A percentile compares a stretch with the other conserved stretches of the same genome.
phyloP scores from a whole-genome alignment of 2,113 vertebrate genomes.

The Marmota monax region DNA sequence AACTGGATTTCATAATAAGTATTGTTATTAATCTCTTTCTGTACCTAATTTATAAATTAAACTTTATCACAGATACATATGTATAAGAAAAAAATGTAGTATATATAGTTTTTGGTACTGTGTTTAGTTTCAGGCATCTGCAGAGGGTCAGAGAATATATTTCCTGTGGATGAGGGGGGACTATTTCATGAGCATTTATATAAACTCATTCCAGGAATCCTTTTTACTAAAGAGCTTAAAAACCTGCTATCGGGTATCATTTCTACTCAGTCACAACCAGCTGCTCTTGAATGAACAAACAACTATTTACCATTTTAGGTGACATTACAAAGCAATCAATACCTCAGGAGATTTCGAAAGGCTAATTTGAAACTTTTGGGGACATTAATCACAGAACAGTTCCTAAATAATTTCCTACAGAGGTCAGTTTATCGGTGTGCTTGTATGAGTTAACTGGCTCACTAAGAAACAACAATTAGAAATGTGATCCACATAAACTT shows the following conservation, averaged over 20 bases:
- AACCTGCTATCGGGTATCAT: neutral
- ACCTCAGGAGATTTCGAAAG: constrained; percentile 60
- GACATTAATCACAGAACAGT: constrained; percentile 42
- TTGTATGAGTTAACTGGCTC: constrained; percentile 70
- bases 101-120: neutral
- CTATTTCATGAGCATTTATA: neutral
- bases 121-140: neutral
- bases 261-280: neutral
- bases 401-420: constrained; percentile 75
- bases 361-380: constrained; percentile 73
- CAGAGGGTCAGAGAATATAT: neutral
- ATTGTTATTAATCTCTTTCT: neutral
- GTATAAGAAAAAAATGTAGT: neutral
- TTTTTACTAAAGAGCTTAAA: constrained; percentile 17
- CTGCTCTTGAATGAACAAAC: constrained; percentile 66
- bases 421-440: constrained; percentile 79
- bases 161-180: neutral
- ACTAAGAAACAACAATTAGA: constrained; percentile 77
- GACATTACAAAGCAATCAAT: constrained; percentile 42
- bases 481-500: constrained; percentile 76
- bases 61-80: neutral
- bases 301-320: constrained; percentile 55
- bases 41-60: neutral
- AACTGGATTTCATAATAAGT: neutral
- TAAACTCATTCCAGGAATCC: neutral